Percentiles rank a stretch among this genome's conserved stretches.
These are phyloP conservation scores for Peromyscus leucopus DNA, from an alignment of 2,113 vertebrate genomes.

Conservation along the genomic window DNA sequence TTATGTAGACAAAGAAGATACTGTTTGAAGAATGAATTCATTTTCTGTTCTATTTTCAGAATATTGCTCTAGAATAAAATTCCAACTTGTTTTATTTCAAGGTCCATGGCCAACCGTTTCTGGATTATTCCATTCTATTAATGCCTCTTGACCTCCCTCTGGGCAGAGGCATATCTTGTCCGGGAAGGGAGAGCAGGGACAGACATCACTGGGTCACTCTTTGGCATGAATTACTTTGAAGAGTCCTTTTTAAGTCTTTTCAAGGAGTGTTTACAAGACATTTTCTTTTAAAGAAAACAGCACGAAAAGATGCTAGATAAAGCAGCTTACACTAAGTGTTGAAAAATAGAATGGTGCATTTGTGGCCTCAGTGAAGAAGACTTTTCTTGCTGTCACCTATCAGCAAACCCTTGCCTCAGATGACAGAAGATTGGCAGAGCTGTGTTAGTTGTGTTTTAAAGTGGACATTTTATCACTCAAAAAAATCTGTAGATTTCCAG, in stretches of 20 bases:
- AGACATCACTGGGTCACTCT: background rate
- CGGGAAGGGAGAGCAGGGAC: too few species aligned
- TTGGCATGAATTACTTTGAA: background rate
- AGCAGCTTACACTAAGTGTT: background rate
- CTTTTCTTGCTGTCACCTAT: background rate
- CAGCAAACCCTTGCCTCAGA: background rate
- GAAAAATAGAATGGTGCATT: background rate
- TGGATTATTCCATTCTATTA: background rate
- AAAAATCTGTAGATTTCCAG: background rate
- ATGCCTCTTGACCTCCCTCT: background rate
- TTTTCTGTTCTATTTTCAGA: conserved; percentile 5
- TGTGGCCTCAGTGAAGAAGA: background rate
- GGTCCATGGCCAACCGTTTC: background rate
- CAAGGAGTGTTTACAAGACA: background rate
- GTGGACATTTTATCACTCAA: background rate
- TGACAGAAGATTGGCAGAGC: background rate
- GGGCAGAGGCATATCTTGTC: background rate
- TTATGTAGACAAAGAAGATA: conserved; percentile 28
- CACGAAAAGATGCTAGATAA: background rate
- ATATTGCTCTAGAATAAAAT: background rate
- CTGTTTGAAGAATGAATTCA: conserved; percentile 29
- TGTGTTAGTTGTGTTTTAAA: background rate
- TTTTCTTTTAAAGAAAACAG: background rate
- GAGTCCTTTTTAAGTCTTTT: background rate
- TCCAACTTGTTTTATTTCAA: background rate